Evolutionary conservation across 2,797 vertebrate genomes (phyloP), one percentile per base, ranked within the genome.

Genomic region (Orientallactaga sibirica): DNA sequence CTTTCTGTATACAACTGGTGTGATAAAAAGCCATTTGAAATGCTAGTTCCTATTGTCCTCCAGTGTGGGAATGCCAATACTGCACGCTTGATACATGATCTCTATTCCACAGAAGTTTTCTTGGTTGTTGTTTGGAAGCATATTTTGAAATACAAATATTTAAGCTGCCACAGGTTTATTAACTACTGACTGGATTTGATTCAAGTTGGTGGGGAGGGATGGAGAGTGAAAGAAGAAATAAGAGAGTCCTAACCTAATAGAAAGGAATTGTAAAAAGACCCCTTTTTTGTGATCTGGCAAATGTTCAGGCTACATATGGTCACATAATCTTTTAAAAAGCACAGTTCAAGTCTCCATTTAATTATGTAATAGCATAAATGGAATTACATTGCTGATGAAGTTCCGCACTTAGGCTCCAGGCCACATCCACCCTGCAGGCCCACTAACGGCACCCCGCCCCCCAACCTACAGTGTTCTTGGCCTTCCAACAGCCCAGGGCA

Each of bases 261-360:
- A 98, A 98, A 98, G 25, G 74, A 98, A 98, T 98, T 95, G 97
- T 98, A 98, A 98, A 98, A 98, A 98, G 97, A 97, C 90, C 97
- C 97, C 95, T 98, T 98, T 96, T 98, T 98, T 98, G 98, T 97
- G 98, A 98, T 98, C 97, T 99, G 99, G 99, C 99, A 97, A 97
- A 93, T 98, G 98, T 99, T 99, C 99, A 99, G 99, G 98, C 98
- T 99, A 98, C 99, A 99, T 99, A 99, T 99, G 99, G 99, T 98
- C 99, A 98, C 99, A 99, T 99, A 99, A 99, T 99, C 99, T 99
- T 99, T 99, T 99, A 99, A 99, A 99, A 99, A 95, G 98, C 98
- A 96, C 98, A 98, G 99, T 99, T 99, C 99, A 98, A 99, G 98
- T 98, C 99, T 98, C 99, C 98, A 99, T 99, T 99, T 99, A 99